Evolutionary conservation across 2,113 vertebrate species (phyloP).

Genomic region (Apodemus speciosus): DNA sequence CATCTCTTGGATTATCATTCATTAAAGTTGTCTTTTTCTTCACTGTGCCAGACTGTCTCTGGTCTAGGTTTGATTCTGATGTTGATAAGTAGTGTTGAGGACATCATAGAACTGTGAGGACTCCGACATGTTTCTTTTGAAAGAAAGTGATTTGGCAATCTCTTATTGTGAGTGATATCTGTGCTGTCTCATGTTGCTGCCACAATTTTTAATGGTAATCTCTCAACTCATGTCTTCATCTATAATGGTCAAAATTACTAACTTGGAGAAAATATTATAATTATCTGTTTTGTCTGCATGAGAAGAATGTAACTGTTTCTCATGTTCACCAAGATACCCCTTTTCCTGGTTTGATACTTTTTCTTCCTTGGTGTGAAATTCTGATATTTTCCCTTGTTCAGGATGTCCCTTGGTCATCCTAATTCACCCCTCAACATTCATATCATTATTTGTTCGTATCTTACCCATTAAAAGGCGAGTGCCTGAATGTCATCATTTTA

Average conservation of each 20-base stretch:
- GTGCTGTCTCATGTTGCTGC: background rate
- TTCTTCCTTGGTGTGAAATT: background rate
- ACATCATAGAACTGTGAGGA: background rate
- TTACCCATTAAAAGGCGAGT: background rate
- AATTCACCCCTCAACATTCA: background rate
- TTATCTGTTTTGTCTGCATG: background rate
- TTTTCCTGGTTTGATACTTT: background rate
- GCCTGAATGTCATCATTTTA: background rate
- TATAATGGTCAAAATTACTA: background rate
- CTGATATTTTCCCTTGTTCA: background rate
- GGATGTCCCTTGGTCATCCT: background rate
- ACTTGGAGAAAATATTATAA: background rate
- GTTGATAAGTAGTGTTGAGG: background rate
- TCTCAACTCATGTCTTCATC: background rate
- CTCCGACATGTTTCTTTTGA: slow-evolving; percentile 13
- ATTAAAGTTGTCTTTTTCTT: slow-evolving; percentile 21
- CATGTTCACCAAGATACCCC: background rate
- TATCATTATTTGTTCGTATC: background rate
- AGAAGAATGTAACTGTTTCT: background rate
- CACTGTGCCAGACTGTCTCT: background rate
- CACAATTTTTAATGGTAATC: background rate
- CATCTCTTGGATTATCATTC: background rate
- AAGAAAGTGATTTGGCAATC: background rate
- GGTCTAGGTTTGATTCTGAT: background rate
- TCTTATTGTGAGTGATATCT: background rate